Conservation (phyloP, 1,140 invertebrate genomes). For the Neotoxoptera formosana region DNA sequence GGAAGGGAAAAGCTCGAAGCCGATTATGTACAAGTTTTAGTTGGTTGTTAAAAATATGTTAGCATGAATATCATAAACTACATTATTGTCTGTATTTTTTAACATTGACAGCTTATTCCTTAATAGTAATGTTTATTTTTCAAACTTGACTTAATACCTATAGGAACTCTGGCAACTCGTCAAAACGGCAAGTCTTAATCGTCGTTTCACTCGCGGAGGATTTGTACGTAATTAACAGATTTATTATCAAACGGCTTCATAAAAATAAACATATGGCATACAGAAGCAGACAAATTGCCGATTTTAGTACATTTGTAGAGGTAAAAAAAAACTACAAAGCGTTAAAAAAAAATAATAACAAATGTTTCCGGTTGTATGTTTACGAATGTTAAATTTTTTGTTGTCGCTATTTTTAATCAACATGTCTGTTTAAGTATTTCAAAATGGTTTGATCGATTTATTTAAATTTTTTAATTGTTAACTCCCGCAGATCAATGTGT, state of each 20-base stretch:
- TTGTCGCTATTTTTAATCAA: not conserved
- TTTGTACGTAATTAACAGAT: not conserved
- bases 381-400: not conserved
- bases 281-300: not conserved
- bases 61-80: conserved; percentile 12
- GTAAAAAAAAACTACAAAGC: not conserved
- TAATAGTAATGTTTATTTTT: conserved; percentile 1
- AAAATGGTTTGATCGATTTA: not conserved
- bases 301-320: not conserved
- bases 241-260: not conserved
- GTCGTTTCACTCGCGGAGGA: not conserved
- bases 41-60: conserved; percentile 28
- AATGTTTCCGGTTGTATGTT: conserved; percentile 7
- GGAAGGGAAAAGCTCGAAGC: not conserved
- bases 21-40: conserved; percentile 18
- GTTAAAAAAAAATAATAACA: not conserved
- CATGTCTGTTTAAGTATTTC: not conserved
- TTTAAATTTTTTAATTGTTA: not conserved
- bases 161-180: not conserved
- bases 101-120: not conserved
- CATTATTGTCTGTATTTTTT: not conserved
- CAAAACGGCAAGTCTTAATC: not conserved
- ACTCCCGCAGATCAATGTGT: not conserved
- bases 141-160: not conserved
- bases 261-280: not conserved